Conservation (phyloP, 2,888 invertebrate genomes). For the Eilema caniola region DNA sequence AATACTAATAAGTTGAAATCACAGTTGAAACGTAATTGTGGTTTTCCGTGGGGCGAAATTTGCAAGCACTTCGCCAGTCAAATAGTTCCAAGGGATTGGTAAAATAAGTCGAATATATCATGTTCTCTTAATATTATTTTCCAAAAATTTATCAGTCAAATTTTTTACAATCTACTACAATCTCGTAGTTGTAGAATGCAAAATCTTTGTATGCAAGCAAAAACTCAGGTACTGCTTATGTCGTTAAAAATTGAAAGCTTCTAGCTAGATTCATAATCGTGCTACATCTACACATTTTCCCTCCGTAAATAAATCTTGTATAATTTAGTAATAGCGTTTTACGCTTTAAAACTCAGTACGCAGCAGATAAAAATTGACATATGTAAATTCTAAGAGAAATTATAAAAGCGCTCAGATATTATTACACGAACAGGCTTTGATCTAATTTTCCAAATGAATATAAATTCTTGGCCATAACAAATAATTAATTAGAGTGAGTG, state of each 20-base stretch:
- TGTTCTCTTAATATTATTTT: not conserved
- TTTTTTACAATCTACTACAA: not conserved
- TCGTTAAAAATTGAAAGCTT: no score
- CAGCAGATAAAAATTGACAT: not conserved
- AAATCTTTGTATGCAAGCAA: no score
- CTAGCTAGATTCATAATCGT: no score
- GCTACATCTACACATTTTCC: no score
- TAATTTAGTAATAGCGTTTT: not conserved
- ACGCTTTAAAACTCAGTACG: not conserved
- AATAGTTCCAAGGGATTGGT: not conserved
- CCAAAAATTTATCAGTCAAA: not conserved
- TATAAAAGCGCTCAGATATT: not conserved
- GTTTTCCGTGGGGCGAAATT: no score
- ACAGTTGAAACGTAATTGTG: no score
- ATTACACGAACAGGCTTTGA: slow-evolving; percentile 8
- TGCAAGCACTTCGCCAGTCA: no score
- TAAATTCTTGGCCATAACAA: slow-evolving; percentile 19
- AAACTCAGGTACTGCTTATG: no score
- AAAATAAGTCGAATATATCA: not conserved
- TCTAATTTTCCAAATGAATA: slow-evolving; percentile 14
- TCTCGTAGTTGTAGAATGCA: no score
- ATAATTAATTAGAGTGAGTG: slow-evolving; percentile 41
- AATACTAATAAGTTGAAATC: not conserved
- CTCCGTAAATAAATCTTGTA: no score
- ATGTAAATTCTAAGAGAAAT: not conserved